Evolutionary conservation across 2,888 invertebrate species (phyloP), one percentile per base, ranked within the genome.

Genomic region (Tetranychus truncatus): DNA sequence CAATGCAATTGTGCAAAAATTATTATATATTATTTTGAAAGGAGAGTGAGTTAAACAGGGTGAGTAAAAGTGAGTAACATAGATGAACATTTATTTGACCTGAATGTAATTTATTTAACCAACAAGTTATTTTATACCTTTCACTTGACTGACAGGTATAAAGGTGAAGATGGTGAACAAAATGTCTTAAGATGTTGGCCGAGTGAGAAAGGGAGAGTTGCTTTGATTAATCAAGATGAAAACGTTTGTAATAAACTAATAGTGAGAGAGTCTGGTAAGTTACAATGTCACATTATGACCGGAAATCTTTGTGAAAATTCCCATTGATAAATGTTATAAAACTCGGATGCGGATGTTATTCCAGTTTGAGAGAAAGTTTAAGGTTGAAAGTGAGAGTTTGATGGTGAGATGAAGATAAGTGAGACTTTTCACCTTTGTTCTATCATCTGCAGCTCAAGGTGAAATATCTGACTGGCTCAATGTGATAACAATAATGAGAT

Each of bases 41-140:
- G 15, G 55, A 55, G 55, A 55, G 55, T 15, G 55, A 55, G 55
- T 15, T 9, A 55, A 15, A 55, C 11, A 55, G 55, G 15, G 55
- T 1, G 55, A 55, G 9, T 9, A 55, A 55, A 55, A 55, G 55
- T 55, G 55, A 55, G 55, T 55, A 15, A 55, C 11, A 55, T 3
- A 6, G 55, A 55, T 55, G 55, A 55, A 55, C 34, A 55, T 55
- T 55, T 55, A 55, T 55, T 55, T 55, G 55, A 55, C 55, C 55
- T 55, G 55, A 55, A 55, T 55, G 55, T 55, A 55, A 55, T 55
- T 55, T 55, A 55, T 55, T 55, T 55, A 55, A 55, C 55, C 55
- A 55, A 55, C 55, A 55, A 55, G 55, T 55, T 55, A 5, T 34
- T 34, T 34, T 34, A 34, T 34, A 34, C 34, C 3, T 55, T 55